Conservation (phyloP, 2,113 vertebrate species). For the Leiothrix lutea region DNA sequence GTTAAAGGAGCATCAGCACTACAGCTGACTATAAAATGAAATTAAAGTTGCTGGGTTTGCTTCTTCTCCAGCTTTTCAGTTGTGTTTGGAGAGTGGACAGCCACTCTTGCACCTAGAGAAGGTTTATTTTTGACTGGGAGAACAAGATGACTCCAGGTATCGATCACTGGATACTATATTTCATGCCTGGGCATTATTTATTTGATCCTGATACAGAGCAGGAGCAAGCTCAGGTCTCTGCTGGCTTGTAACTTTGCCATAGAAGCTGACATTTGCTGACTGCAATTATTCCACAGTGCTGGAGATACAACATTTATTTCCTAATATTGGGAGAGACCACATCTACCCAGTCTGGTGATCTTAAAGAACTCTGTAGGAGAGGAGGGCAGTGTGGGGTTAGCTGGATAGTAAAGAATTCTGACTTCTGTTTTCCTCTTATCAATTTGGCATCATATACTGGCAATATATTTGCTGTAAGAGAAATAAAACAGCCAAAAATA, state of each 20-base stretch:
- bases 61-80: not conserved
- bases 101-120: not conserved
- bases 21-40: not conserved
- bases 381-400: not conserved
- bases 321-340: not conserved
- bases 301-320: not conserved
- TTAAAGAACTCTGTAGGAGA: not conserved
- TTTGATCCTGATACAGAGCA: not conserved
- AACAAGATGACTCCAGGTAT: not conserved
- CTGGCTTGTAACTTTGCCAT: not conserved
- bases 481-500: not conserved
- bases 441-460: not conserved
- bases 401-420: not conserved
- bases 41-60: not conserved
- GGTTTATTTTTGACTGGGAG: not conserved
- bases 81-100: not conserved
- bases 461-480: not conserved
- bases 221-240: not conserved
- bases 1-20: not conserved
- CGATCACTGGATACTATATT: not conserved
- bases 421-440: not conserved
- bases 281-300: not conserved
- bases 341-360: not conserved
- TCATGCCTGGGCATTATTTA: not conserved
- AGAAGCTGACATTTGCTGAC: not conserved